Percentiles rank a stretch among this genome's conserved stretches.
These are phyloP conservation scores for Neosilurus hyrtlii DNA, from an alignment of 2,797 vertebrate species.

Conservation along the genomic window DNA sequence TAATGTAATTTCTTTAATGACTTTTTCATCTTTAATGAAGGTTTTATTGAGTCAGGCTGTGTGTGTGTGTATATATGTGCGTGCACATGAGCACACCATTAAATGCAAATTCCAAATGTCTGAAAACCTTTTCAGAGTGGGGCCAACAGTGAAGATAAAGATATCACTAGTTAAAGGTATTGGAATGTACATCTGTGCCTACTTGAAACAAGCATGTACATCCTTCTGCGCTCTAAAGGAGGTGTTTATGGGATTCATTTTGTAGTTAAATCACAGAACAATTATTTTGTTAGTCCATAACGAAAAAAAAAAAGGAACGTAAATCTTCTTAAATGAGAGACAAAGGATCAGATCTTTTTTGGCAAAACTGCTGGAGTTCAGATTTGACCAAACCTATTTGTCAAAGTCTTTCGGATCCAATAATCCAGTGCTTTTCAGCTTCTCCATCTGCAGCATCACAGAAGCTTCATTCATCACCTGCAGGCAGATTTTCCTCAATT, in stretches of 20 bases:
- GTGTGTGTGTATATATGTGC: too few species aligned
- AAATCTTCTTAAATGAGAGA: constrained; percentile 6
- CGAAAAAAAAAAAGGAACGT: neutral
- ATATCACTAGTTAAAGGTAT: constrained; percentile 12
- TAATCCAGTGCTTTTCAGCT: constrained; percentile 36
- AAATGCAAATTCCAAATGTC: constrained; percentile 31
- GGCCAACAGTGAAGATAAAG: constrained; percentile 34
- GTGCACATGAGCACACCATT: constrained; percentile 14
- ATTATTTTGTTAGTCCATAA: neutral
- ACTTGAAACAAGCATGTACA: constrained; percentile 27
- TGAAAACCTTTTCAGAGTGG: constrained; percentile 17
- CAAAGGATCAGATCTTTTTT: constrained; percentile 15
- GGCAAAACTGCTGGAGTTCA: constrained; percentile 19
- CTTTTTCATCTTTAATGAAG: too few species aligned
- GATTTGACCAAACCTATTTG: constrained; percentile 28
- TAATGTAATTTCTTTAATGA: too few species aligned
- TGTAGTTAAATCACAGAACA: constrained; percentile 1
- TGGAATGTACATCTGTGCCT: constrained; percentile 22
- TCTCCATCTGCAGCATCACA: constrained; percentile 49
- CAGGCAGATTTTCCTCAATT: constrained; percentile 96
- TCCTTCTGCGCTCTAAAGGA: neutral
- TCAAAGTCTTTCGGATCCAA: constrained; percentile 46
- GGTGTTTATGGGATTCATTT: neutral
- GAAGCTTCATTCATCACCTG: constrained; percentile 83
- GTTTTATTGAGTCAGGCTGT: too few species aligned